These are phyloP conservation scores for Criorhina ranunculi DNA, from an alignment of 2,888 invertebrate species.

Conservation along the genomic window DNA sequence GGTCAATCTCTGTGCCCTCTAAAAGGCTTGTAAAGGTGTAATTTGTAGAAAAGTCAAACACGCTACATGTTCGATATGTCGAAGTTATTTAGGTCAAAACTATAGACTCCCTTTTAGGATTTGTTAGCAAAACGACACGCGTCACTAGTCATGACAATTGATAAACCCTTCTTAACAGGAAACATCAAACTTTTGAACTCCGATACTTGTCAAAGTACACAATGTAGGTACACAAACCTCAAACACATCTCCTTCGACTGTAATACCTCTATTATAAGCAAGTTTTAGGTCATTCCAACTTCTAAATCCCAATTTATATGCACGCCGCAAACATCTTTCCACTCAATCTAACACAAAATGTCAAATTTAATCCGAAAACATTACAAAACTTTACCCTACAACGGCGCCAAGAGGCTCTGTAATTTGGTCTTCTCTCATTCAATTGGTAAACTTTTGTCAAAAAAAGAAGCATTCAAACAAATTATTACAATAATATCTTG, in stretches of 20 bases:
- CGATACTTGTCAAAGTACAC: neutral
- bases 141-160: neutral
- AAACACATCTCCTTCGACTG: neutral
- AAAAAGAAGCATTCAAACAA: slow-evolving; percentile 8
- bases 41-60: too few relatives aligned
- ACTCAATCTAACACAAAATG: slow-evolving; percentile 44
- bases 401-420: slow-evolving; percentile 33
- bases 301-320: slow-evolving; percentile 50
- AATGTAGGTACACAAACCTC: neutral
- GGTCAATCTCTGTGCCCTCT: too few relatives aligned
- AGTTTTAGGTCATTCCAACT: slow-evolving; percentile 23
- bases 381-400: slow-evolving; percentile 31
- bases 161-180: neutral
- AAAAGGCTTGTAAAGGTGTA: too few relatives aligned
- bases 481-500: slow-evolving; percentile 42
- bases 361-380: slow-evolving; percentile 47
- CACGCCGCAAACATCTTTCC: slow-evolving; percentile 40
- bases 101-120: too few relatives aligned
- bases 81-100: too few relatives aligned
- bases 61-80: too few relatives aligned
- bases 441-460: slow-evolving; percentile 32
- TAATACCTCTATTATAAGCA: slow-evolving; percentile 1
- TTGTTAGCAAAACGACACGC: too few relatives aligned
- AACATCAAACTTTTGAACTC: slow-evolving; percentile 3
- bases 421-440: slow-evolving; percentile 1